Conservation (phyloP, 1,140 invertebrate genomes). For the Chironomus tepperi region DNA sequence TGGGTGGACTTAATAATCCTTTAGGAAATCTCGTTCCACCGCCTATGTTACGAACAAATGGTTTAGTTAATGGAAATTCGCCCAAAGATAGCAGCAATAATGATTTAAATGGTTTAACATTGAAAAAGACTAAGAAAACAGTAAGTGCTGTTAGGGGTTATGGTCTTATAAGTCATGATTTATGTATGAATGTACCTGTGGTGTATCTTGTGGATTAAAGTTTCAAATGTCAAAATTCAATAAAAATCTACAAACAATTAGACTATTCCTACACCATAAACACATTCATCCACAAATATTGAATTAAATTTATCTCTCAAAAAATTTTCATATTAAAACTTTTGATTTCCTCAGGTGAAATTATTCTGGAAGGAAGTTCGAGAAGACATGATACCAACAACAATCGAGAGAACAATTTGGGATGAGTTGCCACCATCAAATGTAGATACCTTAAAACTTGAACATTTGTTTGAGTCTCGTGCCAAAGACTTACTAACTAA, state of each 20-base stretch:
- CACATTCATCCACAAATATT: too few species aligned
- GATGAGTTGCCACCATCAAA: constrained; percentile 76
- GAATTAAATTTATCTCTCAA: too few species aligned
- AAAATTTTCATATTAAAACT: too few species aligned
- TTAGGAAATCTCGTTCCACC: constrained; percentile 37
- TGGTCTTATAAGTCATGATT: too few species aligned
- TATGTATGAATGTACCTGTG: too few species aligned
- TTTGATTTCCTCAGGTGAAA: constrained; percentile 51
- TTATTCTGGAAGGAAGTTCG: constrained; percentile 97
- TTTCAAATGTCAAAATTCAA: too few species aligned
- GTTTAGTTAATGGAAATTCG: constrained; percentile 38
- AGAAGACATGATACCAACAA: constrained; percentile 68
- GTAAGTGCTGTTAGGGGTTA: constrained; percentile 32
- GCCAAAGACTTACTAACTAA: constrained; percentile 92
- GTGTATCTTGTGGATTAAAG: too few species aligned
- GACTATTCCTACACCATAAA: too few species aligned
- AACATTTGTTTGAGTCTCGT: constrained; percentile 94
- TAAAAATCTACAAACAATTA: too few species aligned
- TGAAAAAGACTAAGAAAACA: constrained; percentile 93
- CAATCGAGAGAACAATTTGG: constrained; percentile 79
- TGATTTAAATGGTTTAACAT: constrained; percentile 31
- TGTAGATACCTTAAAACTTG: constrained; percentile 87
- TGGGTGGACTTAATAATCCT: constrained; percentile 36
- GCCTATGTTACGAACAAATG: constrained; percentile 33
- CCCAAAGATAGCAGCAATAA: constrained; percentile 35